Evolutionary conservation across 2,113 vertebrate species (phyloP).

Genomic region (Urocynchramus pylzowi): DNA sequence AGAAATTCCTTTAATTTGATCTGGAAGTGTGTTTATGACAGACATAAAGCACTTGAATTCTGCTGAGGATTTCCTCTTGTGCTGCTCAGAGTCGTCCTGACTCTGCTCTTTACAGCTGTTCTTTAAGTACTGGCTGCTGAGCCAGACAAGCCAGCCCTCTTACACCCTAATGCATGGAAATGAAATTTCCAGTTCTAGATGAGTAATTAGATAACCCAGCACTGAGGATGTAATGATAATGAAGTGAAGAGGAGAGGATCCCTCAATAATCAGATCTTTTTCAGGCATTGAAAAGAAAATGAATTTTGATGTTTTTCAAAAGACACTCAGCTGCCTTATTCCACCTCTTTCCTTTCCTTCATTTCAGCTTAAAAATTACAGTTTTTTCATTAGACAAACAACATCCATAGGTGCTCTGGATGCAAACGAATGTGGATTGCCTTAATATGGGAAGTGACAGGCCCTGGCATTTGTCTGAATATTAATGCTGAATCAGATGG

Average conservation of each 20-base stretch:
- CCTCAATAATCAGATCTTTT: conserved; percentile 33
- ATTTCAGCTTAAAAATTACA: conserved; percentile 25
- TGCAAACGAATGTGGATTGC: conserved; percentile 46
- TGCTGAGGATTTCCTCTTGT: conserved; percentile 41
- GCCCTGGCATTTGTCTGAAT: conserved; percentile 21
- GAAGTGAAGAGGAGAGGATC: conserved; percentile 37
- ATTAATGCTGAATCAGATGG: conserved; percentile 18
- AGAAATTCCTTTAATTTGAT: conserved; percentile 65
- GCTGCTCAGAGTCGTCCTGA: not conserved
- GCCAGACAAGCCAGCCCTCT: conserved; percentile 14
- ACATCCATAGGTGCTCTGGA: conserved; percentile 7
- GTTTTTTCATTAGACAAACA: conserved; percentile 37
- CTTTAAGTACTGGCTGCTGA: conserved; percentile 5
- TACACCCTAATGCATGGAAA: conserved; percentile 26
- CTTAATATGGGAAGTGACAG: conserved; percentile 55
- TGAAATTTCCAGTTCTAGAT: conserved; percentile 24
- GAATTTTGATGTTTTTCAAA: conserved; percentile 34
- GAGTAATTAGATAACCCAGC: conserved; percentile 52
- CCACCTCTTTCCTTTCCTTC: conserved; percentile 18
- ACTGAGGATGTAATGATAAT: not conserved
- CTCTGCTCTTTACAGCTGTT: conserved; percentile 37
- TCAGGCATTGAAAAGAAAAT: conserved; percentile 29
- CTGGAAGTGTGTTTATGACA: conserved; percentile 51
- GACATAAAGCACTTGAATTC: conserved; percentile 47
- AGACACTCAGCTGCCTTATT: conserved; percentile 1